Evolutionary conservation across 2,888 invertebrate species (phyloP).

Genomic region (Yponomeuta cagnagella): DNA sequence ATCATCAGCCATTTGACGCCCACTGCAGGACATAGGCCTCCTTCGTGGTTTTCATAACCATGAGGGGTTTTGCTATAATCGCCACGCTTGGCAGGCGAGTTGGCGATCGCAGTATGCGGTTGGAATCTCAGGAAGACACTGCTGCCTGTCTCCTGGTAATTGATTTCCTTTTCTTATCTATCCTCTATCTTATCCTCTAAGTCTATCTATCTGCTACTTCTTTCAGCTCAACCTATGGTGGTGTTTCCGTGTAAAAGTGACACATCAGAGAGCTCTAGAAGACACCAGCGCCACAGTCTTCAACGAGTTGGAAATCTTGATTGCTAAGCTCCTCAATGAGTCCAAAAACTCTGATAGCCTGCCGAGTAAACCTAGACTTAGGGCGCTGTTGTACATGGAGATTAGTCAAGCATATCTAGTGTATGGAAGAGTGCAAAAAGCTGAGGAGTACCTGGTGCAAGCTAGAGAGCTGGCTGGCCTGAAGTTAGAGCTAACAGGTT

Average conservation of each 20-base stretch:
- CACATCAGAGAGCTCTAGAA: slow-evolving; percentile 86
- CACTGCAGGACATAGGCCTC: too few species aligned
- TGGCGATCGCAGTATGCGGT: too few species aligned
- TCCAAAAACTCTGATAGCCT: slow-evolving; percentile 34
- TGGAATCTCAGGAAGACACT: too few species aligned
- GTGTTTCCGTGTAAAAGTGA: slow-evolving; percentile 81
- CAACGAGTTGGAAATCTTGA: slow-evolving; percentile 71
- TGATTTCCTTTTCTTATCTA: background rate
- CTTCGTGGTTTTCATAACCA: too few species aligned
- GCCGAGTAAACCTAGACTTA: slow-evolving; percentile 44
- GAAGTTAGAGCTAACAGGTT: slow-evolving; percentile 81
- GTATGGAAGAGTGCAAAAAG: slow-evolving; percentile 83
- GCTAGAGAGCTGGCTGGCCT: slow-evolving; percentile 80
- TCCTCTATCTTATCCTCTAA: too few species aligned
- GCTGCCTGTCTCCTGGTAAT: background rate
- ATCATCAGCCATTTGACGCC: too few species aligned
- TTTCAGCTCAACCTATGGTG: slow-evolving; percentile 77
- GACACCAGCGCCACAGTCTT: slow-evolving; percentile 83
- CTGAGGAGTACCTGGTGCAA: slow-evolving; percentile 79
- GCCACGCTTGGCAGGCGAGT: too few species aligned
- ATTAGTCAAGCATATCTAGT: slow-evolving; percentile 81
- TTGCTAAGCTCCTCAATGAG: slow-evolving; percentile 59
- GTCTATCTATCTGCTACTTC: background rate
- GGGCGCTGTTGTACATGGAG: slow-evolving; percentile 65
- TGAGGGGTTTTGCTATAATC: too few species aligned